phyloP scores from a whole-genome alignment of 2,113 vertebrate species.

The Pelecanus crispus region DNA sequence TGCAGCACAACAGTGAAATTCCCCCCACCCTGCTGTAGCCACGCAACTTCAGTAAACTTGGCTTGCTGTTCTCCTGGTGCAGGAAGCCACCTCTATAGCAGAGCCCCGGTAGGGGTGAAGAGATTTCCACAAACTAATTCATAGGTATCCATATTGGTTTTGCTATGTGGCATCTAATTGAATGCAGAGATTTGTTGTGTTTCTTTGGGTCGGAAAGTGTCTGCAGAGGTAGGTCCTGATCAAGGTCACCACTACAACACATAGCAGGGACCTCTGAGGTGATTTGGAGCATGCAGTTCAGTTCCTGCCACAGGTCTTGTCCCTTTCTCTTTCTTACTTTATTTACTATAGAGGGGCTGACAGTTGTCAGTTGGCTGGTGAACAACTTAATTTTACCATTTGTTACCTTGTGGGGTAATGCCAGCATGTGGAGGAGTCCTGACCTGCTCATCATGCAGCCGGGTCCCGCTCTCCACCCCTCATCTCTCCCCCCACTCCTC shows the following conservation, averaged over 20 bases:
- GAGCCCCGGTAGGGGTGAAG: background rate
- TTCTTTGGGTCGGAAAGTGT: background rate
- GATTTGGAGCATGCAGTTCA: background rate
- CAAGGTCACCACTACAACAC: too few species aligned
- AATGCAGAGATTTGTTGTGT: too few species aligned
- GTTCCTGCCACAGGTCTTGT: background rate
- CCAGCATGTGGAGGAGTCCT: background rate
- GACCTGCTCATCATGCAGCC: background rate
- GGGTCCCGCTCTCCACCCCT: background rate
- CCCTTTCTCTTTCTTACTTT: background rate
- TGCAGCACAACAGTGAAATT: background rate
- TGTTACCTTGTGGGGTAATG: background rate
- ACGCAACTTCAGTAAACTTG: background rate
- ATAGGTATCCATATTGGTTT: background rate
- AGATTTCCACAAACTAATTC: background rate
- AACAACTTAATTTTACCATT: background rate
- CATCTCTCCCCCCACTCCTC: background rate
- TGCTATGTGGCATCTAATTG: fast-evolving
- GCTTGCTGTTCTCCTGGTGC: background rate
- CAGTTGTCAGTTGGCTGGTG: background rate
- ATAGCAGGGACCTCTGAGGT: background rate
- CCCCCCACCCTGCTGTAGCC: background rate
- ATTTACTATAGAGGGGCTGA: background rate
- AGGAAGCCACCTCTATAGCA: background rate
- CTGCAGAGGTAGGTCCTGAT: background rate